Evolutionary conservation across 2,888 invertebrate genomes (phyloP).

Genomic region (Aphodius granarius): DNA sequence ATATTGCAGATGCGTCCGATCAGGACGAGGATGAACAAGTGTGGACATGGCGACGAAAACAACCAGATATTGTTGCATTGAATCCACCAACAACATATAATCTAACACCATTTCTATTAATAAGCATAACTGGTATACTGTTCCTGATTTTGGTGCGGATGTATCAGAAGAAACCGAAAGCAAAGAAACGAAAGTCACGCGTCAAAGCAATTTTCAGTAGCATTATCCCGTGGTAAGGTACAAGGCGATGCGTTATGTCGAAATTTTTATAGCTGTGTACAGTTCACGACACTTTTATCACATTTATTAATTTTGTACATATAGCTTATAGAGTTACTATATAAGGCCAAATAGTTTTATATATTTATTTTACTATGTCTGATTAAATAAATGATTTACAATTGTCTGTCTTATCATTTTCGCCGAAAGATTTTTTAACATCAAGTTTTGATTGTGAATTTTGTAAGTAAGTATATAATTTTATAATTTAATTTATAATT

Average conservation of each 20-base stretch:
- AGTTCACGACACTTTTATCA: slow-evolving; percentile 1
- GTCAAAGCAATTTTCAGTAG: slow-evolving; percentile 3
- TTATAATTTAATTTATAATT: too few species aligned
- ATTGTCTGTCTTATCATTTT: neutral
- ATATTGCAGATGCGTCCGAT: slow-evolving; percentile 52
- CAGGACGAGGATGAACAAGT: slow-evolving; percentile 58
- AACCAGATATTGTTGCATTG: slow-evolving; percentile 51
- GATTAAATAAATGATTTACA: neutral
- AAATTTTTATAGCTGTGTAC: neutral
- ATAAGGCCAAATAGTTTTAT: slow-evolving; percentile 16
- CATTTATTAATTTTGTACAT: slow-evolving; percentile 3
- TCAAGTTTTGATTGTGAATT: too few species aligned
- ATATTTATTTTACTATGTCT: slow-evolving; percentile 18
- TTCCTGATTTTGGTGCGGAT: slow-evolving; percentile 49
- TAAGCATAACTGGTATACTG: slow-evolving; percentile 46
- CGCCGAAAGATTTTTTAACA: neutral
- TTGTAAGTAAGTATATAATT: too few species aligned
- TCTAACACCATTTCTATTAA: slow-evolving; percentile 47
- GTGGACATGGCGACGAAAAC: slow-evolving; percentile 60
- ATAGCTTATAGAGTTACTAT: slow-evolving; percentile 4
- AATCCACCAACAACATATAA: slow-evolving; percentile 45
- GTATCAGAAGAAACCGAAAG: slow-evolving; percentile 52
- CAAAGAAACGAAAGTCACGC: slow-evolving; percentile 49
- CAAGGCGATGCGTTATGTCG: neutral
- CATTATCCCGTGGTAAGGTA: slow-evolving; percentile 5